Percentiles rank a stretch among this genome's conserved stretches.
Evolutionary conservation across 2,113 vertebrate genomes (phyloP).

Genomic region (Corythaixoides concolor): DNA sequence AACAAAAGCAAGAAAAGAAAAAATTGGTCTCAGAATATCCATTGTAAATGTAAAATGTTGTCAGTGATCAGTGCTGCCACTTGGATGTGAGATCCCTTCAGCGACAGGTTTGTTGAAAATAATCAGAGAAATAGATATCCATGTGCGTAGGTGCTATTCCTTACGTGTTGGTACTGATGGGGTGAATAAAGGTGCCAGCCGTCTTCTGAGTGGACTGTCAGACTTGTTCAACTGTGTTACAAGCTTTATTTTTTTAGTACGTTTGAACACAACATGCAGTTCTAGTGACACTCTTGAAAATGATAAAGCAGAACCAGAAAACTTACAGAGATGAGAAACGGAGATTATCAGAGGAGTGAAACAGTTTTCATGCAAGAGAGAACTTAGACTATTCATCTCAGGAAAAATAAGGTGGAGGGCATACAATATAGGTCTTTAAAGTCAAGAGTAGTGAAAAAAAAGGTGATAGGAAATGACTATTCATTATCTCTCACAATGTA

Average conservation of each 20-base stretch:
- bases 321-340: neutral
- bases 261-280: neutral
- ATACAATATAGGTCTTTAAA: neutral
- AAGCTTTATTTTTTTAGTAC: neutral
- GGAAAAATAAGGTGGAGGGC: neutral
- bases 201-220: neutral
- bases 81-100: neutral
- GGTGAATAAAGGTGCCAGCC: neutral
- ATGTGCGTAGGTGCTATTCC: neutral
- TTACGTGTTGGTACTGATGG: neutral
- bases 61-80: neutral
- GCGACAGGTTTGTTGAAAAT: neutral
- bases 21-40: neutral
- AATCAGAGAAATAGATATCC: neutral
- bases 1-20: neutral
- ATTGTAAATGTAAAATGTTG: neutral
- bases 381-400: neutral
- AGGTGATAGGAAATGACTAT: neutral
- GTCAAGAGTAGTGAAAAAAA: neutral
- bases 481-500: neutral
- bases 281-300: neutral
- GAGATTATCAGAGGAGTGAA: neutral
- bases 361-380: neutral
- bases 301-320: neutral
- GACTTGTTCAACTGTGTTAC: neutral